phyloP scores from a whole-genome alignment of 2,888 invertebrate species.

The Caenorhabditis sp. region DNA sequence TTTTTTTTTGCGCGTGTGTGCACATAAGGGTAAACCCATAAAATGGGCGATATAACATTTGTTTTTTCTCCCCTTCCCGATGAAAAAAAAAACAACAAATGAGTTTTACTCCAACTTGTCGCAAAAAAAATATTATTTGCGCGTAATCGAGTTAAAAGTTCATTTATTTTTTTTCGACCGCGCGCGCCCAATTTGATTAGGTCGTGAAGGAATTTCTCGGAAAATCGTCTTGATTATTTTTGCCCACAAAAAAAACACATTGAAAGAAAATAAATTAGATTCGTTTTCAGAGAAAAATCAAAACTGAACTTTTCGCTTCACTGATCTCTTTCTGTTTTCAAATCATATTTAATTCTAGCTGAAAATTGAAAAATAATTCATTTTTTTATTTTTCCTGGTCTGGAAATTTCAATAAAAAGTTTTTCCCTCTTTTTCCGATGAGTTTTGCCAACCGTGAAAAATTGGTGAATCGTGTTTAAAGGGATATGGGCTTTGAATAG shows the following conservation, averaged over 20 bases:
- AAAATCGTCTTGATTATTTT: too few relatives aligned
- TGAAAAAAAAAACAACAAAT: background rate
- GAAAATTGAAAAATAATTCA: background rate
- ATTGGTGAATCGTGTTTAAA: too few relatives aligned
- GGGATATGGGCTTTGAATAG: too few relatives aligned
- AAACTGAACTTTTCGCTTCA: background rate
- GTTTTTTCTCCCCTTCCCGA: too few relatives aligned
- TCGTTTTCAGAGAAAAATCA: too few relatives aligned
- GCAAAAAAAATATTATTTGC: too few relatives aligned
- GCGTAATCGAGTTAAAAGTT: background rate
- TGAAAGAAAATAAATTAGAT: too few relatives aligned
- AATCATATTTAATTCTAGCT: background rate
- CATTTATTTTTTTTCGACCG: background rate
- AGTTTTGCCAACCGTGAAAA: too few relatives aligned
- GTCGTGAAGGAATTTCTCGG: background rate
- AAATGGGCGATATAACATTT: background rate
- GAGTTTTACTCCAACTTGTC: background rate
- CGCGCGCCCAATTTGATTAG: background rate
- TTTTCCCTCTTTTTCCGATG: too few relatives aligned
- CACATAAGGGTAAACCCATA: background rate
- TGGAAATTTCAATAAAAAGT: too few relatives aligned
- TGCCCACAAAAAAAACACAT: too few relatives aligned
- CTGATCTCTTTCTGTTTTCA: background rate
- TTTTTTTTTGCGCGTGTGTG: too few relatives aligned
- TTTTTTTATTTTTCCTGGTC: background rate